These are phyloP conservation scores for Melanargia galathea DNA, from an alignment of 2,888 invertebrate genomes.

Conservation along the genomic window DNA sequence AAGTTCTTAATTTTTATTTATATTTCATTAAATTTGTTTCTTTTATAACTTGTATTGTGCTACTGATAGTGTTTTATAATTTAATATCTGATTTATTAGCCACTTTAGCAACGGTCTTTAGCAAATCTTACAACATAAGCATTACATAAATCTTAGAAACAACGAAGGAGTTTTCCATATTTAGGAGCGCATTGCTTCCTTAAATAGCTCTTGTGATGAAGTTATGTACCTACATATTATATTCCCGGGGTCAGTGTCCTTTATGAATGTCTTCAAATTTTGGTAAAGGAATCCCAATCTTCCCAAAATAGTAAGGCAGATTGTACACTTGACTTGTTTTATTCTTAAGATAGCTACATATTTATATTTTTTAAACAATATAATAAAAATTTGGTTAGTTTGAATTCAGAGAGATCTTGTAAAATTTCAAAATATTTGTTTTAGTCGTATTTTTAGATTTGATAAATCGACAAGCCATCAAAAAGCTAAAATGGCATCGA, in stretches of 20 bases:
- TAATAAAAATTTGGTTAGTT: neutral
- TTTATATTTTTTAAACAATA: neutral
- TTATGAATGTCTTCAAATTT: conserved; percentile 13
- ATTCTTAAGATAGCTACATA: neutral
- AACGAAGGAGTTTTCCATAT: neutral
- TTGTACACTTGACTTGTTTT: conserved; percentile 6
- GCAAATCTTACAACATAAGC: too few relatives aligned
- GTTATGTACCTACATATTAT: too few relatives aligned
- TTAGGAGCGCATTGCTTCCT: neutral
- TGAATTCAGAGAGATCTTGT: neutral
- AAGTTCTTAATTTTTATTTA: too few relatives aligned
- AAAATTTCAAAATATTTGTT: too few relatives aligned
- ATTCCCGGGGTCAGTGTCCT: conserved; percentile 26
- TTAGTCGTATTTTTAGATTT: too few relatives aligned
- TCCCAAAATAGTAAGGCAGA: conserved; percentile 11
- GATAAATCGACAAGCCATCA: too few relatives aligned
- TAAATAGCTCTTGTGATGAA: conserved; percentile 1
- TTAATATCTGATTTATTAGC: too few relatives aligned
- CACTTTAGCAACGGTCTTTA: too few relatives aligned
- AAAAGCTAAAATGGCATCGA: too few relatives aligned
- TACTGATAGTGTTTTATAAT: too few relatives aligned
- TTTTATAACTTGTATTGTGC: too few relatives aligned
- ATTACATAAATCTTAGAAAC: neutral
- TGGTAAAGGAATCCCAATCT: neutral
- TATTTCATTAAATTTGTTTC: too few relatives aligned